phyloP scores from a whole-genome alignment of 2,888 invertebrate genomes.

The Candidula unifasciata region DNA sequence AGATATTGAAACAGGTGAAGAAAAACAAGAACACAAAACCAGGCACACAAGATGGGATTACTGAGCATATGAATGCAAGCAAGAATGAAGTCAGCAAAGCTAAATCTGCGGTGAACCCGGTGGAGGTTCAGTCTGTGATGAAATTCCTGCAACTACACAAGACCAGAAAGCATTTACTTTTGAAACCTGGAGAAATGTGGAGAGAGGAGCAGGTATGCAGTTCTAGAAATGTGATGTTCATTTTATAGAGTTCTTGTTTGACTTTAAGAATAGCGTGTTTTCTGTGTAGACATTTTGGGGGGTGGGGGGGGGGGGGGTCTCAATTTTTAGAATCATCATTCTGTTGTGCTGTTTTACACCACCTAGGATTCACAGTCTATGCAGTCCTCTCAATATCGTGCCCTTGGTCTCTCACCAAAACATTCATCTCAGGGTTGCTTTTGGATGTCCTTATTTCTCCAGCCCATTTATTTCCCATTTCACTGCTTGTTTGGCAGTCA shows the following conservation, averaged over 20 bases:
- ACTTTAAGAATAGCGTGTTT: too few relatives aligned
- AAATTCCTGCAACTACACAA: conserved; percentile 62
- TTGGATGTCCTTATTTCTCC: too few relatives aligned
- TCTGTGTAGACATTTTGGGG: too few relatives aligned
- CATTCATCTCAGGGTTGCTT: too few relatives aligned
- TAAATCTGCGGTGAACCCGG: not conserved
- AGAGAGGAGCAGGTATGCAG: conserved; percentile 62
- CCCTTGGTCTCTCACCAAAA: too few relatives aligned
- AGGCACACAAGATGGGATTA: conserved; percentile 42
- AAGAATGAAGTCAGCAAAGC: conserved; percentile 18
- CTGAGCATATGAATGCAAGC: conserved; percentile 29
- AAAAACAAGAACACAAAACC: conserved; percentile 30
- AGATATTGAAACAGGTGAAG: not conserved
- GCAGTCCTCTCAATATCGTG: too few relatives aligned
- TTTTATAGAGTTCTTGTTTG: not conserved
- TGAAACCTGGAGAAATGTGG: conserved; percentile 69
- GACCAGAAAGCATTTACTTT: conserved; percentile 66
- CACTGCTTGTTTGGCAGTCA: too few relatives aligned
- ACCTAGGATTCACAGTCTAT: too few relatives aligned
- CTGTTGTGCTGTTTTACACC: too few relatives aligned
- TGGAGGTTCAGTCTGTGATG: conserved; percentile 59
- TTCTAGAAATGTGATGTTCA: not conserved
- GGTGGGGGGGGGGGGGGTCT: too few relatives aligned
- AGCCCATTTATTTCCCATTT: too few relatives aligned
- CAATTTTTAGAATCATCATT: too few relatives aligned